phyloP scores from a whole-genome alignment of 2,888 invertebrate genomes.

The Lithophane leautieri region DNA sequence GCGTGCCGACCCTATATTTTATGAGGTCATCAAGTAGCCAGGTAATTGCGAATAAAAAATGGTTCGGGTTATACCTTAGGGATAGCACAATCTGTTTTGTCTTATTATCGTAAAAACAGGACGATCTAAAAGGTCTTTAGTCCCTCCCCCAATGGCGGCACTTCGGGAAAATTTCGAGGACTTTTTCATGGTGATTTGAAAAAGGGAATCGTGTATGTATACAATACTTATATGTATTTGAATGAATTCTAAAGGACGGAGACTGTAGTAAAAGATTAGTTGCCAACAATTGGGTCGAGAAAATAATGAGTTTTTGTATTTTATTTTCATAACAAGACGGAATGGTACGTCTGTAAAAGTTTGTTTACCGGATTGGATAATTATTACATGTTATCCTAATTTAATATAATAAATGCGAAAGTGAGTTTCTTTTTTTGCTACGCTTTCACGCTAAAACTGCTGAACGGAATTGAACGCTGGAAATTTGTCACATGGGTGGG shows the following conservation, averaged over 20 bases:
- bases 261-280: constrained; percentile 19
- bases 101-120: constrained; percentile 69
- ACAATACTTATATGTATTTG: constrained; percentile 24
- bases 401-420: too few relatives aligned
- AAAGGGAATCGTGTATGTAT: constrained; percentile 36
- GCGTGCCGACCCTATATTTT: constrained; percentile 61
- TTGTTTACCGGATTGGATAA: neutral
- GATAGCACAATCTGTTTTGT: constrained; percentile 65
- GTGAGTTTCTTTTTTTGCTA: too few relatives aligned
- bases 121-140: constrained; percentile 61
- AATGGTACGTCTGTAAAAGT: neutral
- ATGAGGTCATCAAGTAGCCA: constrained; percentile 63
- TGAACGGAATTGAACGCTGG: too few relatives aligned
- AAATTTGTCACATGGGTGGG: too few relatives aligned
- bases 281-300: constrained; percentile 23
- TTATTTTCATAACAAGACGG: neutral
- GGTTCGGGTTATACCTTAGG: constrained; percentile 59
- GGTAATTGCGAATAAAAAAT: constrained; percentile 69
- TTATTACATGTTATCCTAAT: neutral
- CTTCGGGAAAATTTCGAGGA: constrained; percentile 20
- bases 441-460: too few relatives aligned
- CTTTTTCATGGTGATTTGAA: constrained; percentile 58
- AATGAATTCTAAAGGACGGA: constrained; percentile 32
- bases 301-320: neutral
- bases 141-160: constrained; percentile 47